Percentiles rank a stretch among this genome's conserved stretches.
Evolutionary conservation across 2,113 vertebrate species (phyloP).

Genomic region (Manacus vitellinus): DNA sequence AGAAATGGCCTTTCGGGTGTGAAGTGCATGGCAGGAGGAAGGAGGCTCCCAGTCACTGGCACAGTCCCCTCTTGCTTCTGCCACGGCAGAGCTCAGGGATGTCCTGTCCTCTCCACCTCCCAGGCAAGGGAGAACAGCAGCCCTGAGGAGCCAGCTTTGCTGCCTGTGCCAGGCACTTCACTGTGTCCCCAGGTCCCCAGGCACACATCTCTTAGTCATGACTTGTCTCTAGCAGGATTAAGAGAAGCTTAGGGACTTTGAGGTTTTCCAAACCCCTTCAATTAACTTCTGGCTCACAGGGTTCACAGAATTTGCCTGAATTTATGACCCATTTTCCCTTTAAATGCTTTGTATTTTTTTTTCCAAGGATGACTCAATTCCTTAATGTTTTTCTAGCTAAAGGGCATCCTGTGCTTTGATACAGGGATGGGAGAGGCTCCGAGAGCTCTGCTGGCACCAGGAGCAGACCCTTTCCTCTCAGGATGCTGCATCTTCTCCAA

Average conservation of each 20-base stretch:
- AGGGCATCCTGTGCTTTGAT: conserved; percentile 60
- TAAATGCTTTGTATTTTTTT: conserved; percentile 6
- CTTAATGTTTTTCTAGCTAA: conserved; percentile 57
- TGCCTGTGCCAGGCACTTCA: accelerated
- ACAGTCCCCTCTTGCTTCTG: not conserved
- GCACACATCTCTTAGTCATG: not conserved
- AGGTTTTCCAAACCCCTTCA: conserved; percentile 58
- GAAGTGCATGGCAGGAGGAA: not conserved
- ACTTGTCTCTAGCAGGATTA: not conserved
- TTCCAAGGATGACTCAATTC: conserved; percentile 40
- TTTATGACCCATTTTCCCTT: conserved; percentile 62
- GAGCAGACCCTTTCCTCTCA: not conserved
- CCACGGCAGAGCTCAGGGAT: not conserved
- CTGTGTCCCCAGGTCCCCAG: not conserved
- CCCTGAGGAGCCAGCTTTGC: not conserved
- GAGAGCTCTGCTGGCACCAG: not conserved
- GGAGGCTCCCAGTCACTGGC: not conserved
- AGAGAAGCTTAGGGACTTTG: conserved; percentile 8
- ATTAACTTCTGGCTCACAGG: conserved; percentile 33
- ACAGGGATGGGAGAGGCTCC: not conserved
- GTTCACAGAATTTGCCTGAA: conserved; percentile 36
- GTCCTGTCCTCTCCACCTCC: not conserved
- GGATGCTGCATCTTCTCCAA: not conserved
- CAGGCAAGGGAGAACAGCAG: not conserved
- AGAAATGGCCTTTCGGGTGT: not conserved